Evolutionary conservation across 2,797 vertebrate genomes (phyloP), one percentile per base, ranked within the genome.

Genomic region (Discoglossus pictus): DNA sequence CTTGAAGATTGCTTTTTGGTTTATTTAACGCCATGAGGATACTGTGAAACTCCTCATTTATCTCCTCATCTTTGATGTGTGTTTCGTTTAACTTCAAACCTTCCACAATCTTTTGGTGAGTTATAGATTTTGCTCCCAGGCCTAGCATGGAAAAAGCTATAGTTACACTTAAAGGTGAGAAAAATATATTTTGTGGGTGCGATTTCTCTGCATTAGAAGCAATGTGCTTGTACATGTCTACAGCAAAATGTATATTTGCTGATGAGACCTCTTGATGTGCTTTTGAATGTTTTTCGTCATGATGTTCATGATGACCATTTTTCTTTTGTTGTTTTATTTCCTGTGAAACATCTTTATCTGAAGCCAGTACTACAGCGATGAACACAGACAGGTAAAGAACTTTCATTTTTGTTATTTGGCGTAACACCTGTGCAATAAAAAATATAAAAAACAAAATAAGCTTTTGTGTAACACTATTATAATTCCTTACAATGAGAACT

Each of bases 131-230:
- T 39, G 96, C 89, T 0, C 94, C 96, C 7, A 90, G 67, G 1
- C 88, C 83, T 68, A 98, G 31, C 92, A 96, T 89, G 54, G 94
- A 85, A 68, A 98, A 87, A 46, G 90, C 90, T 0, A 82, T 83
- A 35, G 94, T 84, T 74, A 97, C 90, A 67, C 94, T 91, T 67
- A 94, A 16, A 0, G 95, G 94, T 0, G 94, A 98, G 68, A 86
- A 93, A 81, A 96, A 92, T 77, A 96, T 65, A 72, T 98, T 98
- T 61, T 83, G 74, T 13, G 61, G 72, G 13, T 78, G 1, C 1
- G 34, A 38, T 6, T 18, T 20, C 15, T 12, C 83, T n/a, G 76
- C 67, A 0, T 0, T 73, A 13, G 80, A 61, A 21, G 73, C 78
- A 61, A 95, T 74, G 6, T 81, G 85, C 81, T 80, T 91, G 81